Conservation (phyloP, 2,113 vertebrate species). For the Paratilapia polleni region DNA sequence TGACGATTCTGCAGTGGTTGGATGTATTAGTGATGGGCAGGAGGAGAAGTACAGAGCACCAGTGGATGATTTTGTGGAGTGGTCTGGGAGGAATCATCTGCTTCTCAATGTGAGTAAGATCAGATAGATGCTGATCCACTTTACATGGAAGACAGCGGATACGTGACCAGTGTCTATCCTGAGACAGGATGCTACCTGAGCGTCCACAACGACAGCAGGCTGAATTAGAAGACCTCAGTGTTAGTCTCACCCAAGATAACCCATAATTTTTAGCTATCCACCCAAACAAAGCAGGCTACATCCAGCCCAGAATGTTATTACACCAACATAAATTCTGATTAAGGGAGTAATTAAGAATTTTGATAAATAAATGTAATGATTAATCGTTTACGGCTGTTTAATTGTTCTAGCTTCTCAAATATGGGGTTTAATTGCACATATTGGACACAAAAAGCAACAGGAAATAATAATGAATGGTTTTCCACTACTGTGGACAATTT, state of each 20-base stretch:
- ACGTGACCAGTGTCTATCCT: neutral
- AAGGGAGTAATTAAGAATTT: neutral
- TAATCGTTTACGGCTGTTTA: neutral
- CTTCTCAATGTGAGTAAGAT: neutral
- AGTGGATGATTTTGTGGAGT: neutral
- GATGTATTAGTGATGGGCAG: neutral
- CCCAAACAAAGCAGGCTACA: neutral
- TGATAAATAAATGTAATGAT: neutral
- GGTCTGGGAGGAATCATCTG: neutral
- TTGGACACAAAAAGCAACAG: neutral
- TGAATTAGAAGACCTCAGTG: too few species aligned
- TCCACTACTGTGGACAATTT: neutral
- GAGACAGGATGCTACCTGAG: neutral
- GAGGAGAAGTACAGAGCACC: neutral
- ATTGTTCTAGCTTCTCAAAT: neutral
- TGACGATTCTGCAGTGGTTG: too few species aligned
- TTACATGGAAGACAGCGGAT: too few species aligned
- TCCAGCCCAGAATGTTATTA: neutral
- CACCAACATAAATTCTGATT: neutral
- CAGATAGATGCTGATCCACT: neutral
- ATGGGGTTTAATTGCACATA: neutral
- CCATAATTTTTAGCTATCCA: neutral
- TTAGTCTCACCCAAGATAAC: too few species aligned
- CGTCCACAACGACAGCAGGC: neutral
- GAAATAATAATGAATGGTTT: neutral